A percentile compares a stretch with the other conserved stretches of the same genome.
Conservation (phyloP, 2,888 invertebrate species). For the Helleia helle region DNA sequence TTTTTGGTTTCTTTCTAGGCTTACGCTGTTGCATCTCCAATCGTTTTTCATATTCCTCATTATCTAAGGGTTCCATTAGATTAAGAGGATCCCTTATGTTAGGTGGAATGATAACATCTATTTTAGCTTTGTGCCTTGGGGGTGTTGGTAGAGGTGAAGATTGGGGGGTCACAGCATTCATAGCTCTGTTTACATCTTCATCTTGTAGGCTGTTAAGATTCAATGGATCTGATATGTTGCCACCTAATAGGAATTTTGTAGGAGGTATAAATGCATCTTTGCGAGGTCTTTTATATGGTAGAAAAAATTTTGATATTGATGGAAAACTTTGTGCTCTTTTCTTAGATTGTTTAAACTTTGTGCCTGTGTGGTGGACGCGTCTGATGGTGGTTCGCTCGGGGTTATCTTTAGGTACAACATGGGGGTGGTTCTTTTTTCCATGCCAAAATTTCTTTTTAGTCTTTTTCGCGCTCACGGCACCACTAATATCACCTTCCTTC, state of each 20-base stretch:
- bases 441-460: conserved; percentile 61
- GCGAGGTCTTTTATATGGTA: conserved; percentile 82
- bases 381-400: conserved; percentile 50
- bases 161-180: conserved; percentile 93
- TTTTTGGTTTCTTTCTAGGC: conserved; percentile 80
- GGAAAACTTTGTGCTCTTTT: conserved; percentile 81
- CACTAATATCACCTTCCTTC: conserved; percentile 44
- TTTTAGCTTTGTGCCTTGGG: conserved; percentile 83
- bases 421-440: conserved; percentile 57
- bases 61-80: conserved; percentile 84
- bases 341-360: conserved; percentile 67
- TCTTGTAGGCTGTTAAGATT: conserved; percentile 94
- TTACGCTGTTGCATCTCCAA: conserved; percentile 79
- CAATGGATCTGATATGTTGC: conserved; percentile 95
- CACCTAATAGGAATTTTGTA: conserved; percentile 94
- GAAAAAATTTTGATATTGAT: conserved; percentile 80
- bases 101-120: conserved; percentile 93
- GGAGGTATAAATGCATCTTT: conserved; percentile 88
- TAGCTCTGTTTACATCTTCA: conserved; percentile 83
- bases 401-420: conserved; percentile 51
- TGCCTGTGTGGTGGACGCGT: conserved; percentile 54
- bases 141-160: conserved; percentile 92
- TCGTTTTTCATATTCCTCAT: conserved; percentile 87
- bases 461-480: conserved; percentile 43
- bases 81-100: conserved; percentile 95